These are phyloP conservation scores for Caenorhabditis panamensis DNA, from an alignment of 2,888 invertebrate species.

Conservation along the genomic window DNA sequence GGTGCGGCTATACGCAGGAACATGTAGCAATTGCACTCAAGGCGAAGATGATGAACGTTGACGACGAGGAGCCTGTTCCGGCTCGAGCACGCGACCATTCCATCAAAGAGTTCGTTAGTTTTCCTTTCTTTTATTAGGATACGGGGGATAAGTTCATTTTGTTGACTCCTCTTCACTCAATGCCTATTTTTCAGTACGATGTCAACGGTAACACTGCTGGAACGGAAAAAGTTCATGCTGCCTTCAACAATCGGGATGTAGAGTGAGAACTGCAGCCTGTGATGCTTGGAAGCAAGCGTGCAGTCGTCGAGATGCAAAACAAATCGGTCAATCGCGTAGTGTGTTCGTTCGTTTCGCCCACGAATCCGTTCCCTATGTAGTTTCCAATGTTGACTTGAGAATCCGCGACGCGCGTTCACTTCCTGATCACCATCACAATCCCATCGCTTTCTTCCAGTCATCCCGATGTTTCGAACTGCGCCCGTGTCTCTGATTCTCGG, in stretches of 20 bases:
- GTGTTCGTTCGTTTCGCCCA: not conserved
- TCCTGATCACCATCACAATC: slow-evolving; percentile 10
- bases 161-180: not conserved
- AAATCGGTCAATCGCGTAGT: slow-evolving; percentile 2
- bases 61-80: slow-evolving; percentile 38
- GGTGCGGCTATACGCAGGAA: slow-evolving; percentile 48
- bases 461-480: not conserved
- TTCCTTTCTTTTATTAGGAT: slow-evolving; percentile 15
- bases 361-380: slow-evolving; percentile 1
- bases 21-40: slow-evolving; percentile 31
- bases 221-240: slow-evolving; percentile 57
- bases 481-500: slow-evolving; percentile 10
- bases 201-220: slow-evolving; percentile 63
- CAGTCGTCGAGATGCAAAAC: slow-evolving; percentile 5
- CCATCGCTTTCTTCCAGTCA: slow-evolving; percentile 1
- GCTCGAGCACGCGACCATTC: slow-evolving; percentile 48
- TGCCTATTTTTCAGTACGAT: slow-evolving; percentile 48
- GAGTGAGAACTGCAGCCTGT: slow-evolving; percentile 14
- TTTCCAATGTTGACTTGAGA: slow-evolving; percentile 2
- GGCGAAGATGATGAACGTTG: slow-evolving; percentile 38
- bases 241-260: slow-evolving; percentile 54
- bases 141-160: not conserved
- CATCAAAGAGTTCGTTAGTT: slow-evolving; percentile 71
- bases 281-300: slow-evolving; percentile 9
- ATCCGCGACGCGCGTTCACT: slow-evolving; percentile 13